Evolutionary conservation across 2,113 vertebrate species (phyloP).

Genomic region (Crotalus tigris): DNA sequence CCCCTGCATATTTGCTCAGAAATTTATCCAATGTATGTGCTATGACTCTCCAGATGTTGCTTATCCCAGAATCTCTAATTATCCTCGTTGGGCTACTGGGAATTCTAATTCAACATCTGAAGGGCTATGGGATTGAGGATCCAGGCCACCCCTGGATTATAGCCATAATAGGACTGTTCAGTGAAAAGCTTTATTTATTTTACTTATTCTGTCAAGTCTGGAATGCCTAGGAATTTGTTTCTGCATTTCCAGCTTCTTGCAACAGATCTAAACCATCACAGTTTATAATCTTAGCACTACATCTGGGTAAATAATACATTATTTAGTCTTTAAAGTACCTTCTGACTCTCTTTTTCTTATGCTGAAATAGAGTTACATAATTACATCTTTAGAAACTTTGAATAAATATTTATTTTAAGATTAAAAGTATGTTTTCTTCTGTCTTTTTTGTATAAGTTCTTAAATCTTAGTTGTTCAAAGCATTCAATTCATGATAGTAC

Average conservation of each 20-base stretch:
- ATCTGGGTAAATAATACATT: background rate
- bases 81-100: background rate
- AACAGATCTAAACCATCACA: constrained; percentile 7
- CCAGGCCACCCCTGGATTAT: background rate
- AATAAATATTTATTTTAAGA: constrained; percentile 26
- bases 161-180: background rate
- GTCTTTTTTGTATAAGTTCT: background rate
- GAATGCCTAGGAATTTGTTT: constrained; percentile 27
- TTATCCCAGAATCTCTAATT: background rate
- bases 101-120: background rate
- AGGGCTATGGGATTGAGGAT: background rate
- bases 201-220: background rate
- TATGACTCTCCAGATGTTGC: background rate
- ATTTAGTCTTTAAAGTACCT: background rate
- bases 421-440: constrained; percentile 1
- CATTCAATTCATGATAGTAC: background rate
- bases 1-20: background rate
- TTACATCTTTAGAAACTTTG: background rate
- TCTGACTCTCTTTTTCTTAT: background rate
- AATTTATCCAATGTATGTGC: background rate
- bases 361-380: background rate
- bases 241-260: constrained; percentile 20
- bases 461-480: constrained; percentile 1
- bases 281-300: background rate
- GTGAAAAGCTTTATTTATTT: constrained; percentile 14